phyloP scores from a whole-genome alignment of 2,888 invertebrate genomes.

The Protula sp. region DNA sequence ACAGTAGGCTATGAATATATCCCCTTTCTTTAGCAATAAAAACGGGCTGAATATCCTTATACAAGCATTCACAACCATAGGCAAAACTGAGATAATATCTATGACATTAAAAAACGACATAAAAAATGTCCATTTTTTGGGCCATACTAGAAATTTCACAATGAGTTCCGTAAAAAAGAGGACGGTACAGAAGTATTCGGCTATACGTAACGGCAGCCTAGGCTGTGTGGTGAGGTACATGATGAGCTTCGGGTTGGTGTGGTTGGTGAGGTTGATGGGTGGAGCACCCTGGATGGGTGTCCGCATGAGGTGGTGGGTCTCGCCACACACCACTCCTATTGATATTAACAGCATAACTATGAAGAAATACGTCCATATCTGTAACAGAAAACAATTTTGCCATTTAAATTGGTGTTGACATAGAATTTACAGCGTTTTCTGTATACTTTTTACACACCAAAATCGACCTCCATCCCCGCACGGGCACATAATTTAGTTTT shows the following conservation, averaged over 20 bases:
- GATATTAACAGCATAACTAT: constrained; percentile 7
- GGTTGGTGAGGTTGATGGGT: background rate
- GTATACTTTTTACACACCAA: no score
- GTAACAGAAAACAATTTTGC: background rate
- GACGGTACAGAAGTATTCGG: constrained; percentile 9
- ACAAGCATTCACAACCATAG: background rate
- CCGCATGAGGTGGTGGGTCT: constrained; percentile 22
- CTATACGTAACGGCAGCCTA: background rate
- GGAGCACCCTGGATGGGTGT: background rate
- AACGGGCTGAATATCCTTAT: background rate
- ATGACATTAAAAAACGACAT: constrained; percentile 12
- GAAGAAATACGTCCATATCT: constrained; percentile 10
- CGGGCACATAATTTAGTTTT: no score
- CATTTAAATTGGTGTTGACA: no score
- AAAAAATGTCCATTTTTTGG: constrained; percentile 6
- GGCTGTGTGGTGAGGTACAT: background rate
- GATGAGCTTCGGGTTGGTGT: background rate
- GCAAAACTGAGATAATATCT: constrained; percentile 11
- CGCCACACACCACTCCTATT: constrained; percentile 10
- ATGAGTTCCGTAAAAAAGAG: constrained; percentile 13
- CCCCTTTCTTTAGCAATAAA: constrained; percentile 6
- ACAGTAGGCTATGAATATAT: constrained; percentile 5
- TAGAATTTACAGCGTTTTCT: no score
- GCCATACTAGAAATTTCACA: constrained; percentile 8
- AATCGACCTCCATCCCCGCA: no score